Evolutionary conservation across 2,113 vertebrate species (phyloP), one percentile per base, ranked within the genome.

Genomic region (Machaerirhynchus nigripectus): DNA sequence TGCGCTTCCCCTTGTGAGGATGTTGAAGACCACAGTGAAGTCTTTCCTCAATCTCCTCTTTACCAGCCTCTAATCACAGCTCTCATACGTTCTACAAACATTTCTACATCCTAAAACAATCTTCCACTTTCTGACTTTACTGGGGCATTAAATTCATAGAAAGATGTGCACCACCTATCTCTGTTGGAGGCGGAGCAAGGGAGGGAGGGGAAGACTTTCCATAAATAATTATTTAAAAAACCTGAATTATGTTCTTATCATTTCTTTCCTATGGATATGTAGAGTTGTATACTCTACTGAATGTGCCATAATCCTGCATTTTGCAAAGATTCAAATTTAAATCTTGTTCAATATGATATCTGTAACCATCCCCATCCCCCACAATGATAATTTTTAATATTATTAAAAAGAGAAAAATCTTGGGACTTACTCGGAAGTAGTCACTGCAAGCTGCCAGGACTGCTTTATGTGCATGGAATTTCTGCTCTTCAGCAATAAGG

Each of bases 401-500:
- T 39, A 57, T 31, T 53, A 31, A 13, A 10, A 84, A 44, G 63
- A 94, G 35, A 92, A 84, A 71, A 39, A 63, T 44, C 50, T 89
- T 27, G 44, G 23, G 17, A 98, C 99, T 99, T 97, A 99, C 99
- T 98, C 99, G 97, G 97, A 99, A 99, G 93, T 99, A 99, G 97
- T 99, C 99, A 28, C 99, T 99, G 98, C 99, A 99, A 2, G 99
- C 99, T 44, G 99, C 99, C 61, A 99, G 97, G 53, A 99, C 99
- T 5, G 99, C 99, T 97, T 99, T 99, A 96, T 99, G 99, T 49
- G 99, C 99, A 0, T 99, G 99, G 95, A 99, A 99, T 97, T 99
- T 99, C 97, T 99, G 98, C 57, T 99, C 99, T 80, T 99, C 99
- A 1, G 99, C 99, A 79, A 99, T 98, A 83, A 99, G 98, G 35